phyloP scores from a whole-genome alignment of 64 coral and sea anemone genomes.

The Actinia tenebrosa region DNA sequence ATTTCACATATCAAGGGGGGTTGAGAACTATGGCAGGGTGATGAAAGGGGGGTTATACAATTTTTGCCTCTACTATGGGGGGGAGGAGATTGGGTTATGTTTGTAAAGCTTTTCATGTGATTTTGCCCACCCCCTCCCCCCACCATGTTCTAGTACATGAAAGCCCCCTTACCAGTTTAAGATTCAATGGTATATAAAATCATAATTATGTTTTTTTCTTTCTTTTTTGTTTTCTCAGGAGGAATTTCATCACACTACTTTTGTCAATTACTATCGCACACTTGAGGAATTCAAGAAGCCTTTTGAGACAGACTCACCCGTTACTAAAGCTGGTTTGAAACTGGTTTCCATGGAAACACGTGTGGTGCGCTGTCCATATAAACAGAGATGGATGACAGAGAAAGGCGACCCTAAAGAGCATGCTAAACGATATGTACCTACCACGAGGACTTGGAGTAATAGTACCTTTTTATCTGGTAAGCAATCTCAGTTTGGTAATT shows the following conservation, averaged over 20 bases:
- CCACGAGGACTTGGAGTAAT: conserved; percentile 20
- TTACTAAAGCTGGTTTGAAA: conserved; percentile 55
- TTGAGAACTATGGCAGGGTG: too few species aligned
- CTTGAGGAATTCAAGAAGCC: conserved; percentile 69
- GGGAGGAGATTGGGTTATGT: too few species aligned
- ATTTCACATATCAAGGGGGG: too few species aligned
- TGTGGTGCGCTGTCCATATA: conserved; percentile 52
- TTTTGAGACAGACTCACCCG: conserved; percentile 40
- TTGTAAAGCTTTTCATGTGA: too few species aligned
- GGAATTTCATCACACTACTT: conserved; percentile 67
- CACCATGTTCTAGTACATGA: not conserved
- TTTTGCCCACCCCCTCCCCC: too few species aligned
- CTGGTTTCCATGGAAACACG: conserved; percentile 71
- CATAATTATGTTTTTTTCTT: not conserved
- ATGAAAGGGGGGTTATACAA: too few species aligned
- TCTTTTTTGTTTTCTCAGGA: conserved; percentile 12
- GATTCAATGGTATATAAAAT: not conserved
- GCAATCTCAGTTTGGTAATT: not conserved
- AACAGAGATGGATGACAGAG: conserved; percentile 60
- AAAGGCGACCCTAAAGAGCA: conserved; percentile 55
- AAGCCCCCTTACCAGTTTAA: not conserved
- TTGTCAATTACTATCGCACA: conserved; percentile 73
- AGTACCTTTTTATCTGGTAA: conserved; percentile 12
- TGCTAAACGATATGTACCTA: not conserved
- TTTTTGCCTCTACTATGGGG: too few species aligned